These are phyloP conservation scores for Alviniconcha strummeri DNA, from an alignment of 2,888 invertebrate genomes.

Conservation along the genomic window DNA sequence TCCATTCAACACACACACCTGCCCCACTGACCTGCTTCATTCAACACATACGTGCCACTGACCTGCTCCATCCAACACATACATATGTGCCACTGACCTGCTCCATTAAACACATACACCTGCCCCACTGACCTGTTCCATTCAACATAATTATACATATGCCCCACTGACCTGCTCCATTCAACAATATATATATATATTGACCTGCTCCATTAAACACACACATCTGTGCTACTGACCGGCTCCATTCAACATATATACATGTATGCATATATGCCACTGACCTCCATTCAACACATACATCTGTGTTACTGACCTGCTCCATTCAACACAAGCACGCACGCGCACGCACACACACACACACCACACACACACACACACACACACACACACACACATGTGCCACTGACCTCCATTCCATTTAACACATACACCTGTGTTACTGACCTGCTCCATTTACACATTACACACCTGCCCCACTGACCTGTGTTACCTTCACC, in stretches of 20 bases:
- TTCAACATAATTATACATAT: too few relatives aligned
- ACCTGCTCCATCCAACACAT: background rate
- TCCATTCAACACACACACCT: background rate
- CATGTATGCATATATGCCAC: background rate
- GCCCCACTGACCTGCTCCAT: too few relatives aligned
- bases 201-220: background rate
- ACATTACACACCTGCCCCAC: too few relatives aligned
- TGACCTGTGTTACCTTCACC: background rate
- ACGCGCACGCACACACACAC: constrained; percentile 2
- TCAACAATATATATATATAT: too few relatives aligned
- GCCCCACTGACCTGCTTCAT: too few relatives aligned
- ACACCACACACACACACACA: constrained; percentile 8
- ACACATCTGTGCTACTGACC: background rate
- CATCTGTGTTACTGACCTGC: background rate
- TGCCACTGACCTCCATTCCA: too few relatives aligned
- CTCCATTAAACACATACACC: too few relatives aligned
- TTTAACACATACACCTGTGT: background rate
- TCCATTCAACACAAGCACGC: background rate
- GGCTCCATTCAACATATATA: background rate
- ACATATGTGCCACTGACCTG: too few relatives aligned
- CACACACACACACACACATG: constrained; percentile 9
- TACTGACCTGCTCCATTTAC: background rate
- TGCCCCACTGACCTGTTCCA: too few relatives aligned
- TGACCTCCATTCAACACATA: background rate
- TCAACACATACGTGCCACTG: background rate